These are phyloP conservation scores for Parthenolecanium corni DNA, from an alignment of 2,888 invertebrate species.

Conservation along the genomic window DNA sequence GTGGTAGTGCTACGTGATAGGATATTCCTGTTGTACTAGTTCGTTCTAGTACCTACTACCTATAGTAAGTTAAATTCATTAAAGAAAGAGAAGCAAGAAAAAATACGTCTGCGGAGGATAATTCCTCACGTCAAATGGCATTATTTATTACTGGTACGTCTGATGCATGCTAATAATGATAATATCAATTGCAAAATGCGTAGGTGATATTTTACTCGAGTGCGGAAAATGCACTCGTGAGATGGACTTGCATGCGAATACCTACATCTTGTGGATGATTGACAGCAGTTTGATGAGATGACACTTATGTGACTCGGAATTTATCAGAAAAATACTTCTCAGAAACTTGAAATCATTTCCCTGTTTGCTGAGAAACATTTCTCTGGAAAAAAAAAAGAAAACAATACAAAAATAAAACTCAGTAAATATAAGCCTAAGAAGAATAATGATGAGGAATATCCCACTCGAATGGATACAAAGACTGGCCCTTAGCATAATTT, in stretches of 20 bases:
- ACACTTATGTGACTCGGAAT: background rate
- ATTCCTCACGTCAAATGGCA: constrained; percentile 12
- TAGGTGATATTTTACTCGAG: constrained; percentile 14
- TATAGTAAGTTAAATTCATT: constrained; percentile 16
- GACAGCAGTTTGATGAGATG: background rate
- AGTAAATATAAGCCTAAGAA: too few species aligned
- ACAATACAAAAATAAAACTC: too few species aligned
- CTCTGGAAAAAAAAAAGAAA: too few species aligned
- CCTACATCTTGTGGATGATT: constrained; percentile 1
- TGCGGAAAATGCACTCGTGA: constrained; percentile 1
- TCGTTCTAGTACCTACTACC: constrained; percentile 12
- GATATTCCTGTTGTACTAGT: constrained; percentile 22
- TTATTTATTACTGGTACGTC: constrained; percentile 22
- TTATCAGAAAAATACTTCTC: background rate
- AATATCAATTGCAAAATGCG: constrained; percentile 4
- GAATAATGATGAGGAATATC: too few species aligned
- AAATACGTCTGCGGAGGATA: constrained; percentile 12
- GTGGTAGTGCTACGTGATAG: background rate
- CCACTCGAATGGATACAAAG: too few species aligned
- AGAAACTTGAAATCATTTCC: background rate
- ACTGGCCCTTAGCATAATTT: too few species aligned
- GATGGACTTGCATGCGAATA: background rate
- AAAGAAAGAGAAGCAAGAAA: background rate
- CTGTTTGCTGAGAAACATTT: background rate
- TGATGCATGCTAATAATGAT: constrained; percentile 16